phyloP scores from a whole-genome alignment of 1,140 invertebrate species.

The Danaus plexippus region DNA sequence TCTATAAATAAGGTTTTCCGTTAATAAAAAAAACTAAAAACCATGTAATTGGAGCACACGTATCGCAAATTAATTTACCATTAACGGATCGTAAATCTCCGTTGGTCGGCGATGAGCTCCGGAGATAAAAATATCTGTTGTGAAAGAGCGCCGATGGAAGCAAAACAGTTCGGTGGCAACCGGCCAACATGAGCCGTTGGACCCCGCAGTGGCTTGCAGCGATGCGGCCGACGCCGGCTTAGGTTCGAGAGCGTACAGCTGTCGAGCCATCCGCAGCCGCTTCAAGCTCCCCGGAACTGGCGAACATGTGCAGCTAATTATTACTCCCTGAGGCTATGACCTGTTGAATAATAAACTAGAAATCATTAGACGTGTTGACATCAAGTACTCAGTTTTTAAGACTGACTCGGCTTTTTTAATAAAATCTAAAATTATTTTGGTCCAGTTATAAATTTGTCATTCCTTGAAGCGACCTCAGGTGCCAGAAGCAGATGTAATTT shows the following conservation, averaged over 20 bases:
- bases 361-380: no score
- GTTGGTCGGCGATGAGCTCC: constrained; percentile 15
- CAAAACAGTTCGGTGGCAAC: constrained; percentile 26
- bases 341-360: constrained; percentile 16
- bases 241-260: neutral
- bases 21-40: constrained; percentile 1
- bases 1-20: neutral
- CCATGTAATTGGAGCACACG: constrained; percentile 21
- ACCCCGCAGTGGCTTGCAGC: constrained; percentile 16
- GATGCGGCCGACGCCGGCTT: neutral
- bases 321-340: constrained; percentile 18
- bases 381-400: no score
- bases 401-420: no score
- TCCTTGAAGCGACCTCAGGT: constrained; percentile 18
- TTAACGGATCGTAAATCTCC: constrained; percentile 32
- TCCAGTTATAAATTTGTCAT: constrained; percentile 8
- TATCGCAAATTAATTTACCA: constrained; percentile 35
- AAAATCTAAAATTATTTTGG: no score
- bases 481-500: constrained; percentile 23
- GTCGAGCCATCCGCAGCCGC: constrained; percentile 7
- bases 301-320: constrained; percentile 17
- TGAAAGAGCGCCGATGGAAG: constrained; percentile 26
- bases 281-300: neutral
- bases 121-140: constrained; percentile 33
- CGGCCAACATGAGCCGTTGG: constrained; percentile 20